Conservation (phyloP, 2,113 vertebrate genomes). For the Megaleporinus macrocephalus region DNA sequence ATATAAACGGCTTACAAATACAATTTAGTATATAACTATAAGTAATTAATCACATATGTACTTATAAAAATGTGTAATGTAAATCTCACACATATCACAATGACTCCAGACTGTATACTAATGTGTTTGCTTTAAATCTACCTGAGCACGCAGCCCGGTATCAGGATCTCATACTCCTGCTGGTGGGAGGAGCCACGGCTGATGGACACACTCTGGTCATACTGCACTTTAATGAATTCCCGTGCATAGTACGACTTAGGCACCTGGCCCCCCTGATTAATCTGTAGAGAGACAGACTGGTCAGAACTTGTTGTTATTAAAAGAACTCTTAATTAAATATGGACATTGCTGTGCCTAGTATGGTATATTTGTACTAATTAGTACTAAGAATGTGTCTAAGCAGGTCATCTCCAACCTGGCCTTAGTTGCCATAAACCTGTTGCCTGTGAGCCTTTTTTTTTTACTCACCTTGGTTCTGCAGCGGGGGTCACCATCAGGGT, state of each 20-base stretch:
- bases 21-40: too few species aligned
- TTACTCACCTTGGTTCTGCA: conserved; percentile 86
- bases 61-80: too few species aligned
- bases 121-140: conserved; percentile 51
- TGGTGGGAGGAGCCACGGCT: conserved; percentile 88
- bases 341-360: too few species aligned
- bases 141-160: conserved; percentile 93
- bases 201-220: conserved; percentile 84
- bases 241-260: conserved; percentile 87
- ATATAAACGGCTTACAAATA: too few species aligned
- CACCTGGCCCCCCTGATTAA: conserved; percentile 87
- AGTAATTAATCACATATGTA: not conserved
- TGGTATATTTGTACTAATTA: too few species aligned
- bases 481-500: conserved; percentile 89
- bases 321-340: too few species aligned
- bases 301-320: too few species aligned
- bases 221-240: conserved; percentile 88
- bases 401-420: too few species aligned
- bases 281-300: conserved; percentile 70
- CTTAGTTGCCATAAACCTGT: not conserved
- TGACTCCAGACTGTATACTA: too few species aligned
- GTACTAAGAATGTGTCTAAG: too few species aligned
- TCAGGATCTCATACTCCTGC: conserved; percentile 91
- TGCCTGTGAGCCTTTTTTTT: not conserved
- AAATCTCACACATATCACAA: not conserved